Evolutionary conservation across 2,888 invertebrate species (phyloP), one percentile per base, ranked within the genome.

Genomic region (Galerucella pusilla): DNA sequence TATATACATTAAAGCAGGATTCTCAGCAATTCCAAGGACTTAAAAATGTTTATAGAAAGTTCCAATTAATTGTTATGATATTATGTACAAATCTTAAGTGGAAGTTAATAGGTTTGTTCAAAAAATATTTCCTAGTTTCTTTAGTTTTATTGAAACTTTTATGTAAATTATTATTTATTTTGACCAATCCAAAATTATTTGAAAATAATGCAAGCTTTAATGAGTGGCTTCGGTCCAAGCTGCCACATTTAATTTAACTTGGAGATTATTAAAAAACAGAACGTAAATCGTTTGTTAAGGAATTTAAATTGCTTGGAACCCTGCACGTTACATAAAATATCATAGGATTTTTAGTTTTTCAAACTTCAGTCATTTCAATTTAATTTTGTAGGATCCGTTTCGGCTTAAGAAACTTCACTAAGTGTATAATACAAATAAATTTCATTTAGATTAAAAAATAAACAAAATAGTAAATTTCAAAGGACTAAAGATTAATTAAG

Each of bases 301-400:
- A 20, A 10, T 57, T 57, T 16, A 3, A 57, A 57, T 57, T 57
- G 57, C 57, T 57, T 57, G 20, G 20, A 57, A 20, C 57, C 57
- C 57, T 57, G 57, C 57, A 57, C 16, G 20, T 57, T 57, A 57
- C 57, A 57, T 57, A 57, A 10, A 57, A 57, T 57, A 57, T 57
- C 57, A 57, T 57, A 57, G 16, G 16, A 10, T 11, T 49, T 49
- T 49, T 49, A 42, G 35, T 52, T 57, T 57, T 57, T 57, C 20
- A 20, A 57, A 57, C 57, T 57, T 57, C 57, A 57, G 57, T 57
- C 57, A 57, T 16, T 57, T 57, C 52, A 57, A 57, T 16, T 57
- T 16, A 57, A 16, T 57, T 57, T 57, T 57, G 57, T 57, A 57
- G 16, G 57, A 57, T 16, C 16, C 57, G 20, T 16, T 57, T 16